Conservation (phyloP, 1,140 invertebrate genomes). For the Calliphora vicina region DNA sequence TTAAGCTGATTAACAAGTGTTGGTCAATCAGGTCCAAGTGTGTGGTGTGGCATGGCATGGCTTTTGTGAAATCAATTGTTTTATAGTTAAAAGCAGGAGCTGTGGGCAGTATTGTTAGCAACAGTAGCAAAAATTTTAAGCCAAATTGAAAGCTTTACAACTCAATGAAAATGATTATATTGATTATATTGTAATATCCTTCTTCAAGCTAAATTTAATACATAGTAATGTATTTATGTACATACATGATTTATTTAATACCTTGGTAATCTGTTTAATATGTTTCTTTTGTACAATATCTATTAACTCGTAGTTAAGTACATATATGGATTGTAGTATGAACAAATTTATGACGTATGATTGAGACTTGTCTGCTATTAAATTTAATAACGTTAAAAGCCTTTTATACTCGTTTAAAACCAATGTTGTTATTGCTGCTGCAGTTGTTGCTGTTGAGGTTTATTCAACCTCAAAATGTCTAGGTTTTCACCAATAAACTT, state of each 20-base stretch:
- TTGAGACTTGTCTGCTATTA: not conserved
- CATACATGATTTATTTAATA: not conserved
- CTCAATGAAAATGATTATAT: not conserved
- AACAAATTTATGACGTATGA: not conserved
- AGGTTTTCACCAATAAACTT: conserved; percentile 12
- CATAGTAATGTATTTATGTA: too few relatives aligned
- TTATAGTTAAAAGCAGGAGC: not conserved
- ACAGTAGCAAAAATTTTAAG: not conserved
- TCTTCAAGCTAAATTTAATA: too few relatives aligned
- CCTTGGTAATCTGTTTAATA: not conserved
- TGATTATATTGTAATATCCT: too few relatives aligned
- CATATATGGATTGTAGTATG: too few relatives aligned
- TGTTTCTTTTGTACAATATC: not conserved
- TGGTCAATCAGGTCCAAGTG: conserved; percentile 23
- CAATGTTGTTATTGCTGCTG: not conserved
- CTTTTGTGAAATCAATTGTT: not conserved
- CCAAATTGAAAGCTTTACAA: not conserved
- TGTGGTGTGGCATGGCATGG: not conserved
- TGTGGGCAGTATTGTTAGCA: not conserved
- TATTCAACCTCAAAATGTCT: conserved; percentile 3
- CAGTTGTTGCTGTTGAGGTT: not conserved
- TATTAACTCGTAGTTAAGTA: too few relatives aligned
- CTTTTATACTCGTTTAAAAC: not conserved
- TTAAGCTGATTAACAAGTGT: conserved; percentile 31
- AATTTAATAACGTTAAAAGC: conserved; percentile 17